phyloP scores from a whole-genome alignment of 2,797 vertebrate species.

The Gambusia yucatana region DNA sequence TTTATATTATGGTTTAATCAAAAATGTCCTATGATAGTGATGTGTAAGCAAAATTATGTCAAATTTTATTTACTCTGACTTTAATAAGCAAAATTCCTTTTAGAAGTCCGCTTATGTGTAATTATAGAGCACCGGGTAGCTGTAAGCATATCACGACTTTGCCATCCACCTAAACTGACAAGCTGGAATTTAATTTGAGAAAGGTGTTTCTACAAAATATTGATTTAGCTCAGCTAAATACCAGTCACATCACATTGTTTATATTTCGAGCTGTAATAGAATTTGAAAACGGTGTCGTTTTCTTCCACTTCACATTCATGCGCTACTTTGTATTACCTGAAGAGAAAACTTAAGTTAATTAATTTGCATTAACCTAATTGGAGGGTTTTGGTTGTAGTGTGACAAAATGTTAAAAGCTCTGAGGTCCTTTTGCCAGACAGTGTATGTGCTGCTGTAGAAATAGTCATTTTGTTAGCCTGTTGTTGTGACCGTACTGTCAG shows the following conservation, averaged over 20 bases:
- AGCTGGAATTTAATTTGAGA: not conserved
- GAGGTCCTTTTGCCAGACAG: not conserved
- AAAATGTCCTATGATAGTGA: not conserved
- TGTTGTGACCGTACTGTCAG: constrained; percentile 49
- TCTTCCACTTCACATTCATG: not conserved
- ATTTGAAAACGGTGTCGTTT: not conserved
- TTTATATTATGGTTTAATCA: not conserved
- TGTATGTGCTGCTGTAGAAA: constrained; percentile 2
- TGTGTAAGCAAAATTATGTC: not conserved
- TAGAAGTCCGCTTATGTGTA: not conserved
- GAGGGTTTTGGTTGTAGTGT: not conserved
- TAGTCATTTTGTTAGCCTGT: constrained; percentile 6
- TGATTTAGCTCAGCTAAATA: not conserved
- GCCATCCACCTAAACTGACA: not conserved
- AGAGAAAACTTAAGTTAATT: too few species aligned
- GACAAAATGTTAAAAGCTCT: constrained; percentile 1
- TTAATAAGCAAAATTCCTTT: not conserved
- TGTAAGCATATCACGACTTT: not conserved
- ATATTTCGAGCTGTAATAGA: not conserved
- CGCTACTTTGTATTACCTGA: not conserved
- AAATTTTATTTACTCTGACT: not conserved
- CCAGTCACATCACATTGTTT: not conserved
- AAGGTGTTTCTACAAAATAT: not conserved
- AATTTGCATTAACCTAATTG: too few species aligned
- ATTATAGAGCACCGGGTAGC: not conserved